A percentile compares a stretch with the other conserved stretches of the same genome.
Conservation (phyloP, 2,888 invertebrate species). For the Bugulina stolonifera region DNA sequence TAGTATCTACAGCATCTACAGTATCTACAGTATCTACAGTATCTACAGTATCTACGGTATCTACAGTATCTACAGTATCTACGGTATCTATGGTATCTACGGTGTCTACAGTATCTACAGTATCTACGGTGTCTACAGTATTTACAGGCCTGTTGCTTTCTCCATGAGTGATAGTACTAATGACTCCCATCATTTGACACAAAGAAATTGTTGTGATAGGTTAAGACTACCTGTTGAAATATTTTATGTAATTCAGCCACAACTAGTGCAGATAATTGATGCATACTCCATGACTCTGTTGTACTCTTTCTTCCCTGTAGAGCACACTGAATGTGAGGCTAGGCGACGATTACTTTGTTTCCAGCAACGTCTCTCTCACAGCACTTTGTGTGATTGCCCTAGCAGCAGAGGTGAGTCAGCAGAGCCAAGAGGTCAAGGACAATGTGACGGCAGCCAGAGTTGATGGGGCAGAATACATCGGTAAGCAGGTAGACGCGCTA, state of each 20-base stretch:
- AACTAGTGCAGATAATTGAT: neutral
- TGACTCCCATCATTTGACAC: too few species aligned
- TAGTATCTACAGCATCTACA: too few species aligned
- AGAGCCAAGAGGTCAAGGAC: constrained; percentile 32
- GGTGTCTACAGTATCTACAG: too few species aligned
- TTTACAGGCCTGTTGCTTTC: too few species aligned
- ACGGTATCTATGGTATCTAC: too few species aligned
- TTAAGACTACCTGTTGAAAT: too few species aligned
- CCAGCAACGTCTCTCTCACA: constrained; percentile 32
- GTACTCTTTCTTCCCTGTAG: neutral
- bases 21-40: too few species aligned
- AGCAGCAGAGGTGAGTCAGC: constrained; percentile 27
- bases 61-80: too few species aligned
- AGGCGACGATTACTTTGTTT: neutral
- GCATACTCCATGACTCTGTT: neutral
- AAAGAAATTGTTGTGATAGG: too few species aligned
- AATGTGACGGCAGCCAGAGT: constrained; percentile 28
- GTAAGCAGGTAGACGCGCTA: neutral
- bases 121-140: too few species aligned
- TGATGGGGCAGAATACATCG: constrained; percentile 27
- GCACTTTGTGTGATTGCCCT: constrained; percentile 33
- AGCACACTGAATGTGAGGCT: neutral
- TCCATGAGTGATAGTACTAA: too few species aligned
- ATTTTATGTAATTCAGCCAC: neutral
- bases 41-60: too few species aligned